Conservation (phyloP, 2,113 vertebrate species). For the Rhabdomys dilectus region DNA sequence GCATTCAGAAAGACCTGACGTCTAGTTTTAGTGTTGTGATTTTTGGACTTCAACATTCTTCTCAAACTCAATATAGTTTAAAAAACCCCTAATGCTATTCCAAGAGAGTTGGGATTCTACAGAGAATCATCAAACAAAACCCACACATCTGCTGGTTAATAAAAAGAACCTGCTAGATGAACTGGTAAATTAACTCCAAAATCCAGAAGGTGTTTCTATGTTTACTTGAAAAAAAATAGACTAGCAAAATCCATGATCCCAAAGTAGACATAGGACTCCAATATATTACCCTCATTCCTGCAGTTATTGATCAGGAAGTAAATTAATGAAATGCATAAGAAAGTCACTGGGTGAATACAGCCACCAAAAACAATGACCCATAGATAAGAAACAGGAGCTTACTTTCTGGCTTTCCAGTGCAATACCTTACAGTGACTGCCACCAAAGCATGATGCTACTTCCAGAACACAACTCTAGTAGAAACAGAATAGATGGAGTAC, state of each 20-base stretch:
- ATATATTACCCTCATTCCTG: conserved; percentile 92
- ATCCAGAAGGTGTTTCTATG: conserved; percentile 89
- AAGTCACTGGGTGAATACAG: conserved; percentile 90
- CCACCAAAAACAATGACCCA: conserved; percentile 80
- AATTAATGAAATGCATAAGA: conserved; percentile 89
- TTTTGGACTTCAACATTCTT: conserved; percentile 94
- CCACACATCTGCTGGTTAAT: conserved; percentile 93
- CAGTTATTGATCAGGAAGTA: conserved; percentile 89
- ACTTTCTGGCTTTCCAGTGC: conserved; percentile 76
- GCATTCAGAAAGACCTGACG: conserved; percentile 96
- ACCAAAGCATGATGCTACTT: background rate
- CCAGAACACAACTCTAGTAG: conserved; percentile 46
- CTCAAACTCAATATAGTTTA: conserved; percentile 89
- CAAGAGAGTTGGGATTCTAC: conserved; percentile 96
- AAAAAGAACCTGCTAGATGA: conserved; percentile 95
- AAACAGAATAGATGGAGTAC: background rate
- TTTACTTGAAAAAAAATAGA: conserved; percentile 85
- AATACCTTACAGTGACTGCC: conserved; percentile 13
- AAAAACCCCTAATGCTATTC: conserved; percentile 92
- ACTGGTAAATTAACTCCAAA: conserved; percentile 90
- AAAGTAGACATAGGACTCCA: conserved; percentile 87
- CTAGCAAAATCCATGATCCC: conserved; percentile 88
- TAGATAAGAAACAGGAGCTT: conserved; percentile 85
- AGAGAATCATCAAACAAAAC: conserved; percentile 92
- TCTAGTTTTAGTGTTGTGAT: conserved; percentile 96